Conservation (phyloP, 2,888 invertebrate species). For the Philereme vetulata region DNA sequence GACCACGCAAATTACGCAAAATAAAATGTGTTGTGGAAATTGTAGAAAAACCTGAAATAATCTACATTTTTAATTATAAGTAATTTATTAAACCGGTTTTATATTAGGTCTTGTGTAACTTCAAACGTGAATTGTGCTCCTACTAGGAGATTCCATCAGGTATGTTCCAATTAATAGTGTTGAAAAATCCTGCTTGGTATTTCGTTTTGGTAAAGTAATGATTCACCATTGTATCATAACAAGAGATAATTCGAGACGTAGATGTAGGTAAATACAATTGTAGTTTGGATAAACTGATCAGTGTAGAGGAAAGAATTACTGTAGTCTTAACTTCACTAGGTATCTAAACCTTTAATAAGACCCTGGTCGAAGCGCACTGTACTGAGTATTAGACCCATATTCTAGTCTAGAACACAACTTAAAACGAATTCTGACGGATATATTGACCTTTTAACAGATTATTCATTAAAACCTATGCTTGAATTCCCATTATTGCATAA, state of each 20-base stretch:
- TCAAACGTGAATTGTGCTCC: slow-evolving; percentile 20
- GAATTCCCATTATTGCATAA: no score
- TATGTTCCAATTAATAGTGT: slow-evolving; percentile 4
- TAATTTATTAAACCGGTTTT: slow-evolving; percentile 18
- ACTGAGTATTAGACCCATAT: no score
- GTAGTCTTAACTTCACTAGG: no score
- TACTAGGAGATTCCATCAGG: slow-evolving; percentile 10
- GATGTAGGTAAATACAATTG: no score
- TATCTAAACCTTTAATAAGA: no score
- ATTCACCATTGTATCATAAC: slow-evolving; percentile 34
- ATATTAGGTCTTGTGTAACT: slow-evolving; percentile 29
- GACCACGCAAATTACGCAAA: no score
- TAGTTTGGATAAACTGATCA: not conserved
- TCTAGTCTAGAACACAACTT: no score
- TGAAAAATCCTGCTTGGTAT: not conserved
- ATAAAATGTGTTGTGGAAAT: not conserved
- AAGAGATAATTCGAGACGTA: no score
- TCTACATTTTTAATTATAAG: slow-evolving; percentile 1
- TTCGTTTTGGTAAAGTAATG: slow-evolving; percentile 31
- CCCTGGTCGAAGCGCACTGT: no score
- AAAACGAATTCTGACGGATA: no score
- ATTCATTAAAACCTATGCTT: no score
- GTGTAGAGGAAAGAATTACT: not conserved
- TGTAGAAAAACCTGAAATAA: not conserved
- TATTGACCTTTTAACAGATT: no score